Evolutionary conservation across 2,888 invertebrate species (phyloP), one percentile per base, ranked within the genome.

Genomic region (Notodonta dromedarius): DNA sequence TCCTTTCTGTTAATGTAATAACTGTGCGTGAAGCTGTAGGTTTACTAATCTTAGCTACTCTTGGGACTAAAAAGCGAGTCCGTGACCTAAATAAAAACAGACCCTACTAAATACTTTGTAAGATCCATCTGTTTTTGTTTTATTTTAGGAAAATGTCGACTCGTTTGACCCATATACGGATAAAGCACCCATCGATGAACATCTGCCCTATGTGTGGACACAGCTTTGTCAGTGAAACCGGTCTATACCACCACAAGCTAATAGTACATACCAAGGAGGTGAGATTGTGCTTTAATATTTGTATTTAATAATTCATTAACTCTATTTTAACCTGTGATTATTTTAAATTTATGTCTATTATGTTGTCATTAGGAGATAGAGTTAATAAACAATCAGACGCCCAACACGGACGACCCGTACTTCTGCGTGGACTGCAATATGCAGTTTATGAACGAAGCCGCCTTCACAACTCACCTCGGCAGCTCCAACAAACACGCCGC

Each of bases 191-290:
- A 6, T 90, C 90, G 2, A 87, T 84, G 14, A 79, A 78, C 52
- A 76, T 91, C 4, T 91, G 91, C 69, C 85, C 84, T 46, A 60
- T 91, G 11, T 91, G 91, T 58, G 91, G 91, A 0, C 91, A 91
- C 74, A 90, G 90, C 69, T 91, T 89, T 63, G 91, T 91, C 54
- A 90, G 90, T 58, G 86, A 87, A 7, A 82, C 78, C 2, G 91
- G 91, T 0, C 73, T 91, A 0, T 85, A 85, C 60, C 88, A 85
- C 54, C 91, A 91, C 63, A 86, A 85, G 71, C 83, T 83, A 53
- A 79, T 89, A 0, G 79, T 85, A 0, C 91, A 91, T 52, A 83
- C 74, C 14, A 77, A 79, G 61, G 82, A 89, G 86, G 92, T 91
- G 44, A 56, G 32, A 13, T 50, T 11, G 4, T n/a, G 5, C 35